Evolutionary conservation across 2,888 invertebrate genomes (phyloP).

Genomic region (Mantis religiosa): DNA sequence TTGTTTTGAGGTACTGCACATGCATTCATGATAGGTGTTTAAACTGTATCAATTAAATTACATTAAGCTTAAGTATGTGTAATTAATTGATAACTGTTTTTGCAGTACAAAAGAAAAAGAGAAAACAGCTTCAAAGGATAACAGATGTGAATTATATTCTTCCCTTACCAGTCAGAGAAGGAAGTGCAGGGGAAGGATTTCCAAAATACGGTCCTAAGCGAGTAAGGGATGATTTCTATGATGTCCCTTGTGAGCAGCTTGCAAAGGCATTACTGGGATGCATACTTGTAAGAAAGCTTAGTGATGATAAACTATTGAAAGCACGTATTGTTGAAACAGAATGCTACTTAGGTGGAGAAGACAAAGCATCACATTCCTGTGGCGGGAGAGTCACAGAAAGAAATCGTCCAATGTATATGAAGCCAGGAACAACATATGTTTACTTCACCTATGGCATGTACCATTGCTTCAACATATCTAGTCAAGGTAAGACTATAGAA

Average conservation of each 20-base stretch:
- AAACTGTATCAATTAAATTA: too few species aligned
- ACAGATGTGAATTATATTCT: not conserved
- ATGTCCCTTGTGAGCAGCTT: conserved; percentile 48
- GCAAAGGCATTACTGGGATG: conserved; percentile 60
- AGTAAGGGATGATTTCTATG: conserved; percentile 41
- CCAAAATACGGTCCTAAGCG: not conserved
- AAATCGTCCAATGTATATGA: conserved; percentile 69
- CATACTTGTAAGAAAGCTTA: conserved; percentile 53
- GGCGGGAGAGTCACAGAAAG: conserved; percentile 54
- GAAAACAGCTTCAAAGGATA: not conserved
- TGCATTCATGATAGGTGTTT: too few species aligned
- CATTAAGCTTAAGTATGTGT: too few species aligned
- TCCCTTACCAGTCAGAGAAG: not conserved
- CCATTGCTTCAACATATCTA: conserved; percentile 68
- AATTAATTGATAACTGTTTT: too few species aligned
- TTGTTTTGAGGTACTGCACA: too few species aligned
- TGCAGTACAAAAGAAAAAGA: conserved; percentile 29
- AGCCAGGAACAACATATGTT: conserved; percentile 65
- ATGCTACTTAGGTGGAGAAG: conserved; percentile 62
- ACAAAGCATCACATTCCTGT: conserved; percentile 64
- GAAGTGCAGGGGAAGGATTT: not conserved
- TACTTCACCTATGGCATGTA: conserved; percentile 74
- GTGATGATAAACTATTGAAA: conserved; percentile 50
- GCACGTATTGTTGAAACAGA: conserved; percentile 71
- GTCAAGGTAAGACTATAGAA: conserved; percentile 46